Conservation (phyloP, 30 jellyfish, hydroid and myxozoan species). For the Turritopsis dohrnii region DNA sequence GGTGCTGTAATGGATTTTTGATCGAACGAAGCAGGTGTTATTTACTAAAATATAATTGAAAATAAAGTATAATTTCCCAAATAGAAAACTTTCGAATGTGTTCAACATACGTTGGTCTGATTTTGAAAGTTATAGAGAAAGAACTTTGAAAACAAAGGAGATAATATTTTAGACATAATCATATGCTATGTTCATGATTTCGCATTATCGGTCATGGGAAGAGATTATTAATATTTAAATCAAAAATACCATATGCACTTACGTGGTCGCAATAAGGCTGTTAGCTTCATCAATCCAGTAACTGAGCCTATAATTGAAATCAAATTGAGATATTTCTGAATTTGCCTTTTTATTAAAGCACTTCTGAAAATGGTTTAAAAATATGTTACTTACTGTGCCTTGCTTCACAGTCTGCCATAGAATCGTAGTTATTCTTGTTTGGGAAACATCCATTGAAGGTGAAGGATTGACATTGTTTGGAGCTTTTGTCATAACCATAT, state of each 20-base stretch:
- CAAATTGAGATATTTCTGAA: background rate
- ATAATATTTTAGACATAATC: too few relatives aligned
- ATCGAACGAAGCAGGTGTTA: slow-evolving; percentile 87
- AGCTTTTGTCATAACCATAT: slow-evolving; percentile 41
- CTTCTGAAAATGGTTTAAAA: background rate
- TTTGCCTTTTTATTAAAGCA: background rate
- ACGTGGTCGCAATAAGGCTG: slow-evolving; percentile 20
- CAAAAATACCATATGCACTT: too few relatives aligned
- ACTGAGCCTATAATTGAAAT: slow-evolving; percentile 14
- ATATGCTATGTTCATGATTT: too few relatives aligned
- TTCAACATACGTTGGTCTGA: too few relatives aligned
- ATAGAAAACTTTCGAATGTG: too few relatives aligned
- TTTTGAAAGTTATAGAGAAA: too few relatives aligned
- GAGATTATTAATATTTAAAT: too few relatives aligned
- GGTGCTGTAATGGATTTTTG: slow-evolving; percentile 73
- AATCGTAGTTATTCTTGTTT: slow-evolving; percentile 63
- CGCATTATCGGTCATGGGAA: too few relatives aligned
- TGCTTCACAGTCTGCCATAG: slow-evolving; percentile 30
- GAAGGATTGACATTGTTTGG: slow-evolving; percentile 48
- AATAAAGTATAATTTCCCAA: background rate
- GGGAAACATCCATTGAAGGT: slow-evolving; percentile 75
- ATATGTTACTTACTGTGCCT: slow-evolving; percentile 14
- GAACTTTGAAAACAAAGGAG: too few relatives aligned
- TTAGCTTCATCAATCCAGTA: slow-evolving; percentile 22
- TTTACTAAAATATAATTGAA: slow-evolving; percentile 19